Evolutionary conservation across 2,113 vertebrate genomes (phyloP).

Genomic region (Ageneiosus marmoratus): DNA sequence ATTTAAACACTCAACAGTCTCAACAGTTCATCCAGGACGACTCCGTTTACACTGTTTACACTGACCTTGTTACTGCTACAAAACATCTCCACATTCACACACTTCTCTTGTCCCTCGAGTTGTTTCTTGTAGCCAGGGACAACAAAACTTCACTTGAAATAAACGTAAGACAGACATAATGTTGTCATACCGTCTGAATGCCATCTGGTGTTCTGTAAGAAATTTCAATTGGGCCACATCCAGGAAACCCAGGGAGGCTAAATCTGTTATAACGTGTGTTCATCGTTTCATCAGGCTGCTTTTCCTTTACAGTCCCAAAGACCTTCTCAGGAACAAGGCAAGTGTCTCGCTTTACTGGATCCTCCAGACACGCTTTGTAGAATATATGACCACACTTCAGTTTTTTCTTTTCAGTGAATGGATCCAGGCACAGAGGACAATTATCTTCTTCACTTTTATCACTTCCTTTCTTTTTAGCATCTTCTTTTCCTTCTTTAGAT

Average conservation of each 20-base stretch:
- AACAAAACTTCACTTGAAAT: too few relatives aligned
- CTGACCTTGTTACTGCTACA: too few relatives aligned
- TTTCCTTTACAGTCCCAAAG: slow-evolving; percentile 61
- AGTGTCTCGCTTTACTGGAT: too few relatives aligned
- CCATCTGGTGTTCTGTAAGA: slow-evolving; percentile 40
- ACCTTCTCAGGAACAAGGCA: slow-evolving; percentile 63
- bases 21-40: too few relatives aligned
- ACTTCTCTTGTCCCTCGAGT: too few relatives aligned
- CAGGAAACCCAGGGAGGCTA: not conserved
- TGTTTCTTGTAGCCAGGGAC: too few relatives aligned
- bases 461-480: too few relatives aligned
- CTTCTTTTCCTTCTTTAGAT: too few relatives aligned
- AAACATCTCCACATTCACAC: too few relatives aligned
- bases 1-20: not conserved
- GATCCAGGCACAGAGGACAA: slow-evolving; percentile 63
- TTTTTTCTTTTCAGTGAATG: slow-evolving; percentile 30
- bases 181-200: slow-evolving; percentile 63
- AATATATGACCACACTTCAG: slow-evolving; percentile 66
- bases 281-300: slow-evolving; percentile 64
- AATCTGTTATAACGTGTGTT: fast-evolving
- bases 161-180: too few relatives aligned
- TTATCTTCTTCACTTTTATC: too few relatives aligned
- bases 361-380: slow-evolving; percentile 43
- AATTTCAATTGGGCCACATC: slow-evolving; percentile 47
- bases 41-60: too few relatives aligned